A percentile compares a stretch with the other conserved stretches of the same genome.
These are phyloP conservation scores for Chrysotoxum bicinctum DNA, from an alignment of 2,888 invertebrate species.

Conservation along the genomic window DNA sequence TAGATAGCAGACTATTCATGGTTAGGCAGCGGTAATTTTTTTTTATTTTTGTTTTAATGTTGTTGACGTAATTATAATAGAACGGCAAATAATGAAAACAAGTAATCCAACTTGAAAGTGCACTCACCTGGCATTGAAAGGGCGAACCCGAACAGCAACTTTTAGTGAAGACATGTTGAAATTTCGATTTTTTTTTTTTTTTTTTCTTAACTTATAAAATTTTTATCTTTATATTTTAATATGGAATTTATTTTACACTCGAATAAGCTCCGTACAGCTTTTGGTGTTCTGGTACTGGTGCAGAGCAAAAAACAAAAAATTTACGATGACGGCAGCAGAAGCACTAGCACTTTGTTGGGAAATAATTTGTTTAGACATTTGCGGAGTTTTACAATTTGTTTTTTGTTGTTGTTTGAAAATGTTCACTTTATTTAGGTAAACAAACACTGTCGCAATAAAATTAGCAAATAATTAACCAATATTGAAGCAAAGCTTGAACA, in stretches of 20 bases:
- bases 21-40: constrained; percentile 6
- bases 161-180: constrained; percentile 92
- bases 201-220: not conserved
- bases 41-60: not conserved
- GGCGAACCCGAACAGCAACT: constrained; percentile 94
- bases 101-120: constrained; percentile 15
- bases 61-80: constrained; percentile 63
- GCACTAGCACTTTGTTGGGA: constrained; percentile 32
- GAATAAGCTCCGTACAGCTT: constrained; percentile 28
- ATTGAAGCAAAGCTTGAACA: constrained; percentile 48
- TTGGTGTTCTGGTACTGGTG: constrained; percentile 20
- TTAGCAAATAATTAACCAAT: constrained; percentile 37
- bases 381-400: constrained; percentile 19
- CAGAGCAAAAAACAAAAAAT: constrained; percentile 36
- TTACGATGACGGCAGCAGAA: constrained; percentile 22
- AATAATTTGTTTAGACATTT: constrained; percentile 33
- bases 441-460: not conserved
- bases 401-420: not conserved
- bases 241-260: constrained; percentile 24
- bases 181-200: not conserved
- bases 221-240: not conserved
- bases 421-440: not conserved
- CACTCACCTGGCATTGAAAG: constrained; percentile 92
- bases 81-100: not conserved
- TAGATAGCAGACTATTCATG: not conserved